Evolutionary conservation across 1,140 invertebrate species (phyloP).

Genomic region (Pachyrhynchus sulphureomaculatus): DNA sequence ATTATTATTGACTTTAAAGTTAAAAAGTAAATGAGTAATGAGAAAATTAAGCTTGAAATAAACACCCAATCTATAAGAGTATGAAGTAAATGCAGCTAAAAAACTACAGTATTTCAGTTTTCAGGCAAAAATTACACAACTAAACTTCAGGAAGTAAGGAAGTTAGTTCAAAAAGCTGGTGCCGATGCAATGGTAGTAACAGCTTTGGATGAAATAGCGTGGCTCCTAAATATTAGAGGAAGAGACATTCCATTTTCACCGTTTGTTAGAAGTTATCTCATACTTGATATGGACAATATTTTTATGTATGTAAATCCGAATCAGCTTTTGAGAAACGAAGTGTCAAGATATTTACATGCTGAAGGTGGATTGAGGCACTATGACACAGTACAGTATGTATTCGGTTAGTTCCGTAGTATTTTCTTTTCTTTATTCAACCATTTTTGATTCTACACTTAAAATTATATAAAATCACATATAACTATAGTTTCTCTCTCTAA

Average conservation of each 20-base stretch:
- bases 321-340: constrained; percentile 40
- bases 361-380: constrained; percentile 29
- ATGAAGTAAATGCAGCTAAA: constrained; percentile 1
- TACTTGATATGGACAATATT: constrained; percentile 59
- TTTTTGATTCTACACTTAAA: too few relatives aligned
- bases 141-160: constrained; percentile 70
- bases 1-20: too few relatives aligned
- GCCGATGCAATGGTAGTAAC: constrained; percentile 83
- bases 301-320: constrained; percentile 64
- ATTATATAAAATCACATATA: too few relatives aligned
- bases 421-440: not conserved
- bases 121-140: constrained; percentile 68
- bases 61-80: too few relatives aligned
- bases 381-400: constrained; percentile 43
- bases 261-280: constrained; percentile 72
- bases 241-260: constrained; percentile 87
- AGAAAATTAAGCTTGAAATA: too few relatives aligned
- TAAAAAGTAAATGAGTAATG: too few relatives aligned
- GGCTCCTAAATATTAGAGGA: constrained; percentile 94
- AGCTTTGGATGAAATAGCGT: constrained; percentile 89
- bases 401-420: not conserved
- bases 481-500: too few relatives aligned
- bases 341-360: constrained; percentile 38
- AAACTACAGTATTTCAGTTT: constrained; percentile 29
- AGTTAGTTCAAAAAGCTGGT: constrained; percentile 63